Evolutionary conservation across 2,888 invertebrate genomes (phyloP), one percentile per base, ranked within the genome.

Genomic region (Crematogaster levior): DNA sequence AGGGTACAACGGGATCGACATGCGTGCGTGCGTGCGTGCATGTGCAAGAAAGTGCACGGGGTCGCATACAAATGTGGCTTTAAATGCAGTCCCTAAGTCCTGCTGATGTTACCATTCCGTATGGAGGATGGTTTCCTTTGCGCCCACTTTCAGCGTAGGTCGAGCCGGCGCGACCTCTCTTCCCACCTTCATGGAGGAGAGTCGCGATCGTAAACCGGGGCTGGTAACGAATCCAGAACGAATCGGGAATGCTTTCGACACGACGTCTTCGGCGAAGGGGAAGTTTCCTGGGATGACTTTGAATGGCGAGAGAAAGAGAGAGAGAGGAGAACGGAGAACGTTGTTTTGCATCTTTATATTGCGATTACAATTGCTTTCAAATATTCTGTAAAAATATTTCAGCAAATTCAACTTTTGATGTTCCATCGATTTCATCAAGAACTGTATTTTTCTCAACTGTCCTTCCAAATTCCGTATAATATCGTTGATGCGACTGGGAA

Each of bases 171-270:
- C 81, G 89, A 87, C 89, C 89, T 70, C 89, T 66, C 81, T 82
- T 81, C 68, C 80, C 74, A 80, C 70, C 88, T 81, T 51, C 53
- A 40, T 40, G 72, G 74, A 9, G 73, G 73, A 79, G 82, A 60
- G 58, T 73, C 82, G 66, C 82, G 74, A 70, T 81, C 80, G 84
- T 83, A 81, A 87, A 84, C 63, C 66, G 30, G 58, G n/a, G 46
- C 81, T 46, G 72, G 66, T 68, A 72, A 81, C 84, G 80, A 89
- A 89, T 83, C 85, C 87, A 81, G 84, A 89, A 88, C 88, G 89
- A 88, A 89, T 89, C 84, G 86, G 84, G 81, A 89, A 86, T 87
- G 75, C 82, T 68, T 63, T 74, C 48, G 68, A 75, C 48, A 56
- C 37, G 40, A 58, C 66, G 81, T 81, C 83, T 60, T 70, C 75